These are phyloP conservation scores for Dendrocincla tyrannina DNA, from an alignment of 2,797 vertebrate species.

Conservation along the genomic window DNA sequence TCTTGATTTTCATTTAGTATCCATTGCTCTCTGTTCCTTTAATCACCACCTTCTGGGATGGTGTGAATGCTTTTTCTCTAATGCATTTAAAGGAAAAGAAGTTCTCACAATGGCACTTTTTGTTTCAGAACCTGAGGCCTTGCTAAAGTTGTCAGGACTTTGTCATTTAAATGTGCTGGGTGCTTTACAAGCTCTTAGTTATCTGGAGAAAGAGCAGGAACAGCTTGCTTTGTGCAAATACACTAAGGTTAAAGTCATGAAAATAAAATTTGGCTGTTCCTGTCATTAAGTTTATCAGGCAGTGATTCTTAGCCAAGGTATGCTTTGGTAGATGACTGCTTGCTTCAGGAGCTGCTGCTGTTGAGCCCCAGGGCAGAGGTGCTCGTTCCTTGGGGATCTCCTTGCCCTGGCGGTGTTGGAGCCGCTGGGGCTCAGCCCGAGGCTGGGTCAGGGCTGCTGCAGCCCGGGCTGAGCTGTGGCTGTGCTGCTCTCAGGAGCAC, in stretches of 20 bases:
- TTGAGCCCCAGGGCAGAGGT: fast-evolving
- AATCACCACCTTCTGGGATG: background rate
- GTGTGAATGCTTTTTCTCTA: background rate
- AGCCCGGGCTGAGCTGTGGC: background rate
- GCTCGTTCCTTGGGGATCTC: fast-evolving
- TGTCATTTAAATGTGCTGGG: background rate
- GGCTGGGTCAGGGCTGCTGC: background rate
- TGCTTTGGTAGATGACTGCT: background rate
- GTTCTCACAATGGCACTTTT: background rate
- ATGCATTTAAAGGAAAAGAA: background rate
- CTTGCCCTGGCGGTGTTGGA: background rate
- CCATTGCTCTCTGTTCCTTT: background rate
- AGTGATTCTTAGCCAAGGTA: background rate
- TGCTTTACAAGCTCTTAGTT: background rate
- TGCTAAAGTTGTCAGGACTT: background rate
- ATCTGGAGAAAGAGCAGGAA: background rate
- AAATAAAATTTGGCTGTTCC: background rate
- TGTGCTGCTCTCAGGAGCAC: fast-evolving
- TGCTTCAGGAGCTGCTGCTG: background rate
- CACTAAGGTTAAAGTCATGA: background rate
- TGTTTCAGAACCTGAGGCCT: background rate
- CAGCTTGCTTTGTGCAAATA: background rate
- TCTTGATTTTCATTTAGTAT: background rate
- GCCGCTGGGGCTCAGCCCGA: background rate
- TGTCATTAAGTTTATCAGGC: background rate